Conservation (phyloP, 2,797 vertebrate species). For the Astyanax mexicanus region DNA sequence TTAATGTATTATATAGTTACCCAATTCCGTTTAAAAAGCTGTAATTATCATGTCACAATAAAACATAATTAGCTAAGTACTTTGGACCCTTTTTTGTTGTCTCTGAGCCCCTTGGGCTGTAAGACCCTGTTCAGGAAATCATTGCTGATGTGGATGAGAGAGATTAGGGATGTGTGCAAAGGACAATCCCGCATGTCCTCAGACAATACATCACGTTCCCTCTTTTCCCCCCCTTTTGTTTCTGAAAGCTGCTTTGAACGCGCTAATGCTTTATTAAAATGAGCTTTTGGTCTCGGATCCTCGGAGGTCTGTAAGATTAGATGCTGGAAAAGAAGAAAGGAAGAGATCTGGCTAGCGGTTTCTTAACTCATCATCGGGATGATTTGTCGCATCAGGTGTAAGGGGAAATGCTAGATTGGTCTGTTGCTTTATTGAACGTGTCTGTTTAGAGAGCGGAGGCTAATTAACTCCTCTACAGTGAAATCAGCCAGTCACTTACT, state of each 20-base stretch:
- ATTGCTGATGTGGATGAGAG: neutral
- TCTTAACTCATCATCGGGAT: constrained; percentile 46
- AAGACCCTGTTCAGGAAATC: neutral
- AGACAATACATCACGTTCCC: constrained; percentile 20
- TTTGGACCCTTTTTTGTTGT: neutral
- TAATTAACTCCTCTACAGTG: constrained; percentile 53
- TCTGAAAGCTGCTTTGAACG: constrained; percentile 30
- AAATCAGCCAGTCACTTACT: constrained; percentile 47
- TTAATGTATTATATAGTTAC: no score
- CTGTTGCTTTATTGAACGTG: constrained; percentile 48
- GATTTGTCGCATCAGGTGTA: constrained; percentile 45
- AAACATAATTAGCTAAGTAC: neutral
- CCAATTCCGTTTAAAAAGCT: no score
- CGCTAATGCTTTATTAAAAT: constrained; percentile 38
- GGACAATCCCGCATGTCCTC: neutral
- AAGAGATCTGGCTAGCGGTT: constrained; percentile 40
- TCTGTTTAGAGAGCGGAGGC: constrained; percentile 49
- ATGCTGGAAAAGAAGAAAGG: constrained; percentile 31
- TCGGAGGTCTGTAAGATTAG: constrained; percentile 37
- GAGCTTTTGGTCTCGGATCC: constrained; percentile 35
- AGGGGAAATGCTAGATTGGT: constrained; percentile 41
- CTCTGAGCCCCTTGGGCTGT: neutral
- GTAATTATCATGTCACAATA: no score
- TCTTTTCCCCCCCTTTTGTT: constrained; percentile 20
- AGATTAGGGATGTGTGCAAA: constrained; percentile 9